Conservation (phyloP, 1,140 invertebrate genomes). For the Zaprionus lachaisei region DNA sequence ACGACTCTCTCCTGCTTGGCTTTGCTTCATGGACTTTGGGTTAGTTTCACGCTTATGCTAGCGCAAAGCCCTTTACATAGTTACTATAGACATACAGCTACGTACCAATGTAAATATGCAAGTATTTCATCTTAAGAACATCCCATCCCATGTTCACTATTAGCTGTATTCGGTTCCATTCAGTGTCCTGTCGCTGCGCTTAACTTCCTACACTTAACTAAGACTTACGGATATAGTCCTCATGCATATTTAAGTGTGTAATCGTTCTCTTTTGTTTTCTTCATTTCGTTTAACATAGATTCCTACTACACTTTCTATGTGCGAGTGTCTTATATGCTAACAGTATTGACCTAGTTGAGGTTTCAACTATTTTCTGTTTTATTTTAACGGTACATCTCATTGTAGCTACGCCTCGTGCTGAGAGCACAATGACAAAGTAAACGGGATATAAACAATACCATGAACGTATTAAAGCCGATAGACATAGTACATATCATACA, state of each 20-base stretch:
- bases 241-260: slow-evolving; percentile 60
- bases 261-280: slow-evolving; percentile 1
- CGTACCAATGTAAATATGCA: slow-evolving; percentile 2
- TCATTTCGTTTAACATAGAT: slow-evolving; percentile 36
- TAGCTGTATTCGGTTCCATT: slow-evolving; percentile 41
- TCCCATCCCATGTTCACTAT: slow-evolving; percentile 18
- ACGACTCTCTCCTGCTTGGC: slow-evolving; percentile 33
- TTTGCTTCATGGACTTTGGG: slow-evolving; percentile 50
- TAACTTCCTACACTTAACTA: slow-evolving; percentile 51
- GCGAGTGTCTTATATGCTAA: slow-evolving; percentile 33
- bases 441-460: slow-evolving; percentile 42
- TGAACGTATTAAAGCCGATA: slow-evolving; percentile 53
- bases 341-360: slow-evolving; percentile 65
- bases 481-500: slow-evolving; percentile 53
- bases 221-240: slow-evolving; percentile 54
- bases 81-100: slow-evolving; percentile 36
- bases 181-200: slow-evolving; percentile 48
- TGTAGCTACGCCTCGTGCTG: slow-evolving; percentile 73
- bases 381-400: slow-evolving; percentile 75
- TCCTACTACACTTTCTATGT: slow-evolving; percentile 45
- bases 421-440: slow-evolving; percentile 51
- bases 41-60: slow-evolving; percentile 30
- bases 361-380: slow-evolving; percentile 44
- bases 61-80: slow-evolving; percentile 55
- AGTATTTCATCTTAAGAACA: slow-evolving; percentile 57